Base-by-base conservation (phyloP, 2,113 vertebrate species). In the Trogon melanurus region DNA sequence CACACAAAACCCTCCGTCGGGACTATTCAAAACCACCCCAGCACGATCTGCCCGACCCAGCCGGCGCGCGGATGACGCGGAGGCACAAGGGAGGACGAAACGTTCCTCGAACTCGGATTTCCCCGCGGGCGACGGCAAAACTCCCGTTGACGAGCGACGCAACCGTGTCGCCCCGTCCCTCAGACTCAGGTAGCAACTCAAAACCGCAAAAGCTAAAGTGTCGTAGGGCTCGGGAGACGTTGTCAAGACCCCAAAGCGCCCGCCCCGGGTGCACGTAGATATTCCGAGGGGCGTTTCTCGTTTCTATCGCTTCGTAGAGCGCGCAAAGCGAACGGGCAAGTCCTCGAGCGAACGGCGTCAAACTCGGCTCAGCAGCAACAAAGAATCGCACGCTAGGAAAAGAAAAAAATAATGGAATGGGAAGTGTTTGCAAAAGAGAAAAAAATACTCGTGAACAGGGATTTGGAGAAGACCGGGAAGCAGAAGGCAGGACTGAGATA, bases 401-500 rank as follows among this genome's bases (percentile, higher is more conserved):
- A 88, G 10, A 58, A 44, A 83, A 41, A 11, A 41, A 41, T 13
- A 36, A 11, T 41, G 41, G 41, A 41, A 57, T 0, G 30, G 61
- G 61, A 80, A 82, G 19, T 1, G 30, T 27, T 73, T 61, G 45
- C 29, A 15, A 3, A 9, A 64, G 19, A 60, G 79, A 71, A 11
- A 4, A 25, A 36, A 10, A 25, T 1, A 2, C 8, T 30, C 21
- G 70, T 16, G 67, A 47, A 56, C 1, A 1, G 74, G 82, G 66
- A 90, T 95, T 85, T 79, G 62, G 82, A 69, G 60, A 85, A 57
- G 73, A 81, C 50, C 0, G 0, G 57, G 85, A 95, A 93, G 82
- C 74, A 79, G 47, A 85, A 82, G 94, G 88, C 79, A 85, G 93
- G 88, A 92, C 66, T n/a, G 53, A 92, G 53, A 85, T 73, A 74